These are phyloP conservation scores for Fragum sueziense DNA, from an alignment of 2,888 invertebrate species.

Conservation along the genomic window DNA sequence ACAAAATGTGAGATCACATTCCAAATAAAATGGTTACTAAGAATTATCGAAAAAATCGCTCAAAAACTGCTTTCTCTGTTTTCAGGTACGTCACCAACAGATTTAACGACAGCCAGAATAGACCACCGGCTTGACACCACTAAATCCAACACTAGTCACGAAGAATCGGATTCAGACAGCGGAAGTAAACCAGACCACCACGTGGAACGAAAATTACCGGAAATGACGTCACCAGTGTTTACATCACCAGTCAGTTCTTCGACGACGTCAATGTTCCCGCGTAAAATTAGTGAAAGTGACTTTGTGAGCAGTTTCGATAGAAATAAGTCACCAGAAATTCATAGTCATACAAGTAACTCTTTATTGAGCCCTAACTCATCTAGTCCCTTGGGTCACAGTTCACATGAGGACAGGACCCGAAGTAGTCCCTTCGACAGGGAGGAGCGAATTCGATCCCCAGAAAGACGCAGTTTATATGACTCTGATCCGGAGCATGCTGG, in stretches of 20 bases:
- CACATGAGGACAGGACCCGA: constrained; percentile 29
- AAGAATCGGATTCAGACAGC: constrained; percentile 59
- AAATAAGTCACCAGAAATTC: constrained; percentile 61
- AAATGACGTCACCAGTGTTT: constrained; percentile 41
- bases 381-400: constrained; percentile 55
- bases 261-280: constrained; percentile 45
- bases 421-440: constrained; percentile 47
- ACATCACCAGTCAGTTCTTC: constrained; percentile 53
- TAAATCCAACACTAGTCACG: constrained; percentile 59
- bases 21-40: too few relatives aligned
- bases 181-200: constrained; percentile 33
- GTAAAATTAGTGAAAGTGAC: constrained; percentile 62
- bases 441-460: constrained; percentile 31
- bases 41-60: too few relatives aligned
- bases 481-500: constrained; percentile 38
- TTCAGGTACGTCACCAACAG: constrained; percentile 57
- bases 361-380: constrained; percentile 42
- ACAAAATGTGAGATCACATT: too few relatives aligned
- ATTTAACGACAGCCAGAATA: constrained; percentile 47
- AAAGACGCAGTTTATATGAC: constrained; percentile 33
- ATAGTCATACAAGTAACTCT: constrained; percentile 49
- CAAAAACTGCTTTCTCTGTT: constrained; percentile 13
- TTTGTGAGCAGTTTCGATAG: constrained; percentile 63
- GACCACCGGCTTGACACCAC: constrained; percentile 59
- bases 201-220: not conserved